Conservation (phyloP, 2,888 invertebrate genomes). For the Acanthosepion lycidas region DNA sequence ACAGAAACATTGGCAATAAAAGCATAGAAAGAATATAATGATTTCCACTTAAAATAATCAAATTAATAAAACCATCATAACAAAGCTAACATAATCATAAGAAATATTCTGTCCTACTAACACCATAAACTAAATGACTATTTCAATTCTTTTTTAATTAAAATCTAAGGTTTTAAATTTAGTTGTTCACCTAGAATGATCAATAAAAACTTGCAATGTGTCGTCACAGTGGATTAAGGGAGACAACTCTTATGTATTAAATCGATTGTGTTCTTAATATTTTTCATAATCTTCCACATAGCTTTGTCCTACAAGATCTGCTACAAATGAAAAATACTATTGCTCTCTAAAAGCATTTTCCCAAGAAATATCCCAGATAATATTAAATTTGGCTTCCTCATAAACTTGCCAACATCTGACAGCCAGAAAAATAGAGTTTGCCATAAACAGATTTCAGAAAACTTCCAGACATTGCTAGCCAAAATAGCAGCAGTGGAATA, state of each 20-base stretch:
- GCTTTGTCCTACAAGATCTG: neutral
- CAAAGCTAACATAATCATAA: too few relatives aligned
- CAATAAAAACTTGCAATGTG: too few relatives aligned
- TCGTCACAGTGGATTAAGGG: neutral
- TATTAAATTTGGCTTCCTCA: neutral
- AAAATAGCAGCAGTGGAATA: neutral
- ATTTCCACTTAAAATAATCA: too few relatives aligned
- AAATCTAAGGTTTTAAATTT: too few relatives aligned
- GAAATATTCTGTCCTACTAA: too few relatives aligned
- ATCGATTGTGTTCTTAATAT: neutral
- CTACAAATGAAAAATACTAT: neutral
- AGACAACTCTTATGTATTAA: neutral
- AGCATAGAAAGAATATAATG: too few relatives aligned
- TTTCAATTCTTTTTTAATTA: too few relatives aligned
- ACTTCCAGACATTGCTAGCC: constrained; percentile 33
- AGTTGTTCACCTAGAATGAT: too few relatives aligned
- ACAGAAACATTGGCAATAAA: too few relatives aligned
- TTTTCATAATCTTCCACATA: neutral
- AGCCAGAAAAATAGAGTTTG: neutral
- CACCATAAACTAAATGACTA: too few relatives aligned
- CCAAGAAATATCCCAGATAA: neutral
- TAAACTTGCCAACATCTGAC: neutral
- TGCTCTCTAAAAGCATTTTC: neutral
- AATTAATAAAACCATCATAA: too few relatives aligned
- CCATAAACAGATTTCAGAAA: neutral